Base-by-base conservation (phyloP, 2,888 invertebrate genomes). In the Thera obeliscata region DNA sequence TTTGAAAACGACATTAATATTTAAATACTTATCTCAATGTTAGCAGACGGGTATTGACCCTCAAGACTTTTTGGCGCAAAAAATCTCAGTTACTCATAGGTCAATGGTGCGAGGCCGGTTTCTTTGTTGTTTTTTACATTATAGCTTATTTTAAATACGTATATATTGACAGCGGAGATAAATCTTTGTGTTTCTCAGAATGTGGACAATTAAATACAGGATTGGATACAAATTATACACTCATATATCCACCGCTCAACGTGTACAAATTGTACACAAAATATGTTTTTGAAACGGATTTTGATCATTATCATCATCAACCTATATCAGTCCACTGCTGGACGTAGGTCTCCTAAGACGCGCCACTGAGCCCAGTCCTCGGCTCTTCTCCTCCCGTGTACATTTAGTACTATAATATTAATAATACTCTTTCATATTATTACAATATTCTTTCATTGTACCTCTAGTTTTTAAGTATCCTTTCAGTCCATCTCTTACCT, bases 101-200 rank as follows among this genome's bases (percentile, higher is more conserved):
- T 90, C 89, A 87, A 83, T 86, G 87, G 82, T 85, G 87, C 85
- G 85, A 85, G 81, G 84, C 81, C 82, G 79, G 79, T 78, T 78
- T 78, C 74, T 78, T 81, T 78, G 74, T 82, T 75, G 73, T 72
- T 78, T 78, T 81, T 78, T 79, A 73, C 76, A 76, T 74, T 22
- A 74, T 74, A 77, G 69, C 67, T 78, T 76, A 78, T 80, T 76
- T 22, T 78, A 77, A 76, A 80, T 74, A 61, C 54, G 48, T 60
- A 66, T 60, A 66, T 76, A 77, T 78, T 78, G 74, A 72, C 75
- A 76, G 71, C 71, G 74, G 65, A 72, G 73, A 76, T 81, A 79
- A 78, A 81, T 77, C 76, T 76, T 77, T 73, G 38, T 49, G 41
- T 69, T 79, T 80, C 79, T 77, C 43, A 56, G 71, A 69, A 73